Evolutionary conservation across 2,113 vertebrate species (phyloP).

Genomic region (Malaclemys terrapin): DNA sequence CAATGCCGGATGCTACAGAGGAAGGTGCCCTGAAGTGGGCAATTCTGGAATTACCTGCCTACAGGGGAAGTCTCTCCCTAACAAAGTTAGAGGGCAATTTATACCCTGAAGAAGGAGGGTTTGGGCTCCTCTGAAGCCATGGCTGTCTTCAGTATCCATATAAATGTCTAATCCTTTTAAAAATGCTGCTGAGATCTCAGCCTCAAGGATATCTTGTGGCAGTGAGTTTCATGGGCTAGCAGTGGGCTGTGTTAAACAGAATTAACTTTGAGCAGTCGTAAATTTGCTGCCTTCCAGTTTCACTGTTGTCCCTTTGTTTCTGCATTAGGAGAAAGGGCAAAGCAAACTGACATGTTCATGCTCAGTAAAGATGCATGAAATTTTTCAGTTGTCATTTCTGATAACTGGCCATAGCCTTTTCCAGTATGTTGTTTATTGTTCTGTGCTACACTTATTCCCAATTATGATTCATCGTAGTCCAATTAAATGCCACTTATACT

Average conservation of each 20-base stretch:
- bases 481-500: slow-evolving; percentile 65
- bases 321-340: background rate
- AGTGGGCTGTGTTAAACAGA: background rate
- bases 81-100: background rate
- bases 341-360: too few relatives aligned
- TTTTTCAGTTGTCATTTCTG: background rate
- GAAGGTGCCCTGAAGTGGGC: background rate
- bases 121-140: background rate
- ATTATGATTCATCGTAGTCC: slow-evolving; percentile 43
- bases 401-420: background rate
- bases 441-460: slow-evolving; percentile 7
- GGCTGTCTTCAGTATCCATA: background rate
- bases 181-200: background rate
- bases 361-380: background rate
- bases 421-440: background rate
- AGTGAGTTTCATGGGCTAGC: background rate
- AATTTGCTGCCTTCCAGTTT: background rate
- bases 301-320: background rate
- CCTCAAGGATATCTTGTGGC: background rate
- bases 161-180: background rate
- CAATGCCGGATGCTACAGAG: background rate
- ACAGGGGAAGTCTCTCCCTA: background rate
- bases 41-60: background rate
- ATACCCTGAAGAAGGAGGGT: background rate
- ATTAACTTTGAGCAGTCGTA: background rate